Base-by-base conservation (phyloP, 37 sponge, comb jelly and placozoan genomes). In the Diacarnus erythraeanus region DNA sequence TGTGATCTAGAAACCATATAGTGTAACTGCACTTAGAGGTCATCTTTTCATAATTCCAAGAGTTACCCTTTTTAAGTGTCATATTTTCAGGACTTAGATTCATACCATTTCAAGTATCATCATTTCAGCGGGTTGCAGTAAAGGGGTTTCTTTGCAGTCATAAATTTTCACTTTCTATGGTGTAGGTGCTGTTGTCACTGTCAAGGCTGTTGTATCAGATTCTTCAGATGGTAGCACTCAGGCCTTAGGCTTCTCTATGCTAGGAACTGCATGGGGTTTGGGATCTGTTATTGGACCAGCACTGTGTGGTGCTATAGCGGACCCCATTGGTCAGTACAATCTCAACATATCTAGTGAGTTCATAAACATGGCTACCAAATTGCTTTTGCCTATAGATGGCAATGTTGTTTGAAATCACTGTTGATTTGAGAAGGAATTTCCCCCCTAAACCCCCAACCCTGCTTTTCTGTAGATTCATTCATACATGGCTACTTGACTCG, bases 141-240 rank as follows among this genome's bases (percentile, higher is more conserved):
- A n/a, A n/a, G n/a, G n/a, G n/a, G n/a, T n/a, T n/a, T n/a, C n/a
- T n/a, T n/a, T n/a, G n/a, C n/a, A n/a, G n/a, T n/a, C n/a, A n/a
- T n/a, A n/a, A n/a, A n/a, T n/a, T n/a, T n/a, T n/a, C n/a, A n/a
- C n/a, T n/a, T n/a, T n/a, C n/a, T n/a, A n/a, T n/a, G n/a, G n/a
- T n/a, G n/a, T n/a, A 47, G 51, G 51, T 63, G 74, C 83, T 15
- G 82, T 88, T 22, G 89, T 79, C 0, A 80, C 89, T 20, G 67
- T 37, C 9, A 95, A 95, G 42, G 95, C 95, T 18, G 83, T 88
- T 2, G 23, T 95, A 21, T 85, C 92, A 3, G 95, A 95, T 61
- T 27, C 66, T 17, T 83, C 89, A 0, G 78, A 74, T 54, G 79
- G 88, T 71, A 56, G 54, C n/a, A 91, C 39, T 42, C 95, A 95